Conservation (phyloP, 2,113 vertebrate species). For the Parotia lawesii region DNA sequence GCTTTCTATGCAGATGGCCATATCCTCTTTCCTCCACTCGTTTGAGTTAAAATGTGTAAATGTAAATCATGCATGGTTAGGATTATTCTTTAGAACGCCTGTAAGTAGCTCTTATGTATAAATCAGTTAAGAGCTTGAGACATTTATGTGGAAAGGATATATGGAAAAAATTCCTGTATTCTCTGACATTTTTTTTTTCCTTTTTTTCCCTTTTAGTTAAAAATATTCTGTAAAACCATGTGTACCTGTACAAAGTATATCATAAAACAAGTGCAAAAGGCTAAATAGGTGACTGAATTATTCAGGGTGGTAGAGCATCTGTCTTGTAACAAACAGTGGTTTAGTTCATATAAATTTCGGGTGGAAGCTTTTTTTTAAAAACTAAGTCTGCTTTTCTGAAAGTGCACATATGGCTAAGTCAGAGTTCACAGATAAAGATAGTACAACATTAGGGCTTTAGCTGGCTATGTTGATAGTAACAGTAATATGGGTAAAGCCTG, state of each 20-base stretch:
- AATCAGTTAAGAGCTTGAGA: constrained; percentile 22
- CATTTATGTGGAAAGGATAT: constrained; percentile 4
- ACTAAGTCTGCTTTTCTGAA: neutral
- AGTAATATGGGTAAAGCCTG: constrained; percentile 57
- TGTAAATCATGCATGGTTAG: constrained; percentile 7
- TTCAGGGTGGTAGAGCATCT: neutral
- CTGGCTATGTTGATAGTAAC: constrained; percentile 31
- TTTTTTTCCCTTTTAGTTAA: neutral
- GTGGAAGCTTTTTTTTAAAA: constrained; percentile 29
- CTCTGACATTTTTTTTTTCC: neutral
- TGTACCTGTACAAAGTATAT: neutral
- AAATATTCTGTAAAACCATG: neutral
- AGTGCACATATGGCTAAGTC: constrained; percentile 39
- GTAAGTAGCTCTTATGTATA: constrained; percentile 12
- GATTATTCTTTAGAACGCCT: constrained; percentile 34
- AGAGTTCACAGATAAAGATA: constrained; percentile 52
- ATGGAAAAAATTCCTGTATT: neutral
- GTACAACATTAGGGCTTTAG: constrained; percentile 57
- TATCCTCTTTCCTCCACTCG: constrained; percentile 23
- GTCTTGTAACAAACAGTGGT: neutral
- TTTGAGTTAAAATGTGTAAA: constrained; percentile 24
- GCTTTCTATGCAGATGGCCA: constrained; percentile 11
- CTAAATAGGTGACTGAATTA: constrained; percentile 1
- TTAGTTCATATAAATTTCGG: constrained; percentile 17
- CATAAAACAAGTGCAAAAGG: neutral